Conservation (phyloP, 1,140 invertebrate genomes). For the Scaptomyza graminum region DNA sequence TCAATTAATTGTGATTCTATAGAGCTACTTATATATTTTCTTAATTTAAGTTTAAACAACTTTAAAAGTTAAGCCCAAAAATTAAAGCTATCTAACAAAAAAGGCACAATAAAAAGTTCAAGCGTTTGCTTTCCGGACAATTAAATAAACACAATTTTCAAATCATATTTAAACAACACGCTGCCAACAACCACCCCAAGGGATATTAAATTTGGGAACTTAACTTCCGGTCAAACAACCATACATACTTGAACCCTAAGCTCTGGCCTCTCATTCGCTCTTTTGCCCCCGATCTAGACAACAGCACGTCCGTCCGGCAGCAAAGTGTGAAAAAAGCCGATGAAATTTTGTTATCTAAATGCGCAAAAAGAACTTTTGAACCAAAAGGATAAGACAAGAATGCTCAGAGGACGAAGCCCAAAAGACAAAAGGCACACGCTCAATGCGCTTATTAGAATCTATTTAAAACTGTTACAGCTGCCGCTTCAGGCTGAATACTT, state of each 20-base stretch:
- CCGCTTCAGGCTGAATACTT: conserved; percentile 11
- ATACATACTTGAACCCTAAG: conserved; percentile 67
- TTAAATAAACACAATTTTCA: conserved; percentile 82
- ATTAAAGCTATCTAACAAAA: conserved; percentile 38
- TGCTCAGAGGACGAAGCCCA: conserved; percentile 10
- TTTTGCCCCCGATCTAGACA: neutral
- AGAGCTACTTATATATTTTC: no score
- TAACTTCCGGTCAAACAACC: conserved; percentile 67
- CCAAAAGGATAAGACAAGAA: conserved; percentile 60
- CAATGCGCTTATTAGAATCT: conserved; percentile 79
- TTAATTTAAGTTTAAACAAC: no score
- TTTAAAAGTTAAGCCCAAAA: no score
- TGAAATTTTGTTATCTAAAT: conserved; percentile 77
- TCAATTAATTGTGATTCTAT: no score
- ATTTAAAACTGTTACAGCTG: conserved; percentile 71
- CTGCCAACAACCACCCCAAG: conserved; percentile 18
- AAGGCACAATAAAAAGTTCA: conserved; percentile 21
- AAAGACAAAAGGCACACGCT: conserved; percentile 55
- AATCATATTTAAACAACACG: conserved; percentile 81
- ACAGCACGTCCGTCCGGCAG: conserved; percentile 62
- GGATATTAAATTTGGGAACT: conserved; percentile 28
- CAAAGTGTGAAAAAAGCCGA: conserved; percentile 78
- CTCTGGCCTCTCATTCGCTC: conserved; percentile 26
- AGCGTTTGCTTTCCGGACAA: conserved; percentile 69
- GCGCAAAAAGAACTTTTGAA: conserved; percentile 69